These are phyloP conservation scores for Isurus oxyrinchus DNA, from an alignment of 2,113 vertebrate species.

Conservation along the genomic window DNA sequence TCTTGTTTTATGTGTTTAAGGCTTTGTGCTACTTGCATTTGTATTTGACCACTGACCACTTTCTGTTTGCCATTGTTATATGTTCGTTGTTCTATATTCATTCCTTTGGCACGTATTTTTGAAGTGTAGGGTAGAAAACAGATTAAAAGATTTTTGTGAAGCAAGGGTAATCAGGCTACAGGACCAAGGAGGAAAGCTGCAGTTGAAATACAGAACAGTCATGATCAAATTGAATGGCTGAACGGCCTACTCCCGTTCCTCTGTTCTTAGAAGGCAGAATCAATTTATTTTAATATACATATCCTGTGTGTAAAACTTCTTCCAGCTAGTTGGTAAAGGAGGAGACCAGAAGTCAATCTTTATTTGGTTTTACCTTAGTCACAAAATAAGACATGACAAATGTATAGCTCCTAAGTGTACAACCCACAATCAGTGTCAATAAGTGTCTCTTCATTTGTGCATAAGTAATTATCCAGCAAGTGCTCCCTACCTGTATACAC, in stretches of 20 bases:
- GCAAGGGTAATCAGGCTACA: not conserved
- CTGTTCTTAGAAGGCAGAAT: not conserved
- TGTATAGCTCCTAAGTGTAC: not conserved
- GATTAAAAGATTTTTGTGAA: not conserved
- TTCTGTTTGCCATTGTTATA: not conserved
- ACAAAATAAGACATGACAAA: not conserved
- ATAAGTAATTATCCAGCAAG: not conserved
- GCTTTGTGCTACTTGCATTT: not conserved
- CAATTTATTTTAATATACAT: not conserved
- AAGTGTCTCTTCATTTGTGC: not conserved
- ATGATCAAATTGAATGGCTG: not conserved
- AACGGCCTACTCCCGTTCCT: not conserved
- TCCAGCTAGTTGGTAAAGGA: not conserved
- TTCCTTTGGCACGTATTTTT: not conserved
- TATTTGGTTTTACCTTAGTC: not conserved
- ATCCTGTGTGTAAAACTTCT: not conserved
- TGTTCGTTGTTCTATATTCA: not conserved
- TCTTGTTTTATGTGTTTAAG: not conserved
- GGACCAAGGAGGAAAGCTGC: not conserved
- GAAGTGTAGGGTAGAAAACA: not conserved
- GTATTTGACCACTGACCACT: not conserved
- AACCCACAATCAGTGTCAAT: not conserved
- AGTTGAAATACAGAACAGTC: not conserved
- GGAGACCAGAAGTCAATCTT: not conserved
- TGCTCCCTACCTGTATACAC: not conserved